Conservation (phyloP, 2,797 vertebrate species). For the Perodicticus potto region DNA sequence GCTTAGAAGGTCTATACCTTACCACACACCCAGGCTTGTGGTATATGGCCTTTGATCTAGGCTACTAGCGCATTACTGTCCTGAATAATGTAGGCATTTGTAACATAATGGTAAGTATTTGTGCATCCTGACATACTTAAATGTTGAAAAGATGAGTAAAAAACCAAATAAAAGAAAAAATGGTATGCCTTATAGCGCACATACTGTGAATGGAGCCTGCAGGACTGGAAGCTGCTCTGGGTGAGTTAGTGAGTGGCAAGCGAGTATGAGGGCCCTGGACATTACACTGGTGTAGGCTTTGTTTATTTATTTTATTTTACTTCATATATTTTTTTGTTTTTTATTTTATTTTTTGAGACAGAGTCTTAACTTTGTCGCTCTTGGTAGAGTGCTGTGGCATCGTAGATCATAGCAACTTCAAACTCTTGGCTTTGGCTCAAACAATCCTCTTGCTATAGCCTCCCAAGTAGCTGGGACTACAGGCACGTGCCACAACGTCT, state of each 20-base stretch:
- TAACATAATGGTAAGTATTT: background rate
- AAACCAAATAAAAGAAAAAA: background rate
- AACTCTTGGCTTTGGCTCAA: too few relatives aligned
- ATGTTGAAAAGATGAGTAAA: background rate
- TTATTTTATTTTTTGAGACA: too few relatives aligned
- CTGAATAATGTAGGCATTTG: background rate
- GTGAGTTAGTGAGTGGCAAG: background rate
- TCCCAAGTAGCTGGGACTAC: too few relatives aligned
- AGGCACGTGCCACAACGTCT: too few relatives aligned
- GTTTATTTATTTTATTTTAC: too few relatives aligned
- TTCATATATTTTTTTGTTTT: too few relatives aligned
- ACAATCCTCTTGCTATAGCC: too few relatives aligned
- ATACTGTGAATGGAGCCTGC: background rate
- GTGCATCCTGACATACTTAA: background rate
- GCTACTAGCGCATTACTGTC: background rate
- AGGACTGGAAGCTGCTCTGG: background rate
- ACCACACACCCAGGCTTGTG: background rate
- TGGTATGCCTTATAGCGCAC: background rate
- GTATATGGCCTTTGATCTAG: background rate
- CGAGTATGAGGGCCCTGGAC: background rate
- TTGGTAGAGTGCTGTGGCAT: too few relatives aligned
- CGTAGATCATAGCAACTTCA: too few relatives aligned
- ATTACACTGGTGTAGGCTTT: too few relatives aligned
- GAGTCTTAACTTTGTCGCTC: too few relatives aligned
- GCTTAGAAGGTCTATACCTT: background rate